Percentiles rank a stretch among this genome's conserved stretches.
phyloP scores from a whole-genome alignment of 1,140 invertebrate species.

The Ostrea edulis region DNA sequence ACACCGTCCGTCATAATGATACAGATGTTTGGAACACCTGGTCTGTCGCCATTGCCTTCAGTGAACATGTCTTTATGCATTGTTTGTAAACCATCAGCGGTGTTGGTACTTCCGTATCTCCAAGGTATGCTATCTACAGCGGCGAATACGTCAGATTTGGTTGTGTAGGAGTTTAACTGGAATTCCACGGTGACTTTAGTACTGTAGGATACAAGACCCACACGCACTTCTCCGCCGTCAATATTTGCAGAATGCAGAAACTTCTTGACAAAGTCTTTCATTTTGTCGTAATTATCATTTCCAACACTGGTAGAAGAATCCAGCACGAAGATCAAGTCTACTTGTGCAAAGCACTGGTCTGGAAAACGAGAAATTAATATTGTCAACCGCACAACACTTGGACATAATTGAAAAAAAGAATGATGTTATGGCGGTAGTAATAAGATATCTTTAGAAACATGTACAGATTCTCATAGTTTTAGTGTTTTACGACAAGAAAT shows the following conservation, averaged over 20 bases:
- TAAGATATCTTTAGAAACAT: no score
- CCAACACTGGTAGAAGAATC: conserved; percentile 72
- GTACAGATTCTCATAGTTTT: no score
- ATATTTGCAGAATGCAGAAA: conserved; percentile 66
- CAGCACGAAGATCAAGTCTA: conserved; percentile 74
- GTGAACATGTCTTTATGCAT: conserved; percentile 58
- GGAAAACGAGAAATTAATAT: not conserved
- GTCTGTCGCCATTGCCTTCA: conserved; percentile 59
- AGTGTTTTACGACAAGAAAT: no score
- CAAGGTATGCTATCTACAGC: conserved; percentile 65
- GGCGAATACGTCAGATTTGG: conserved; percentile 49
- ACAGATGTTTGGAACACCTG: conserved; percentile 60
- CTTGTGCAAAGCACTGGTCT: conserved; percentile 42
- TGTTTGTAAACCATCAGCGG: conserved; percentile 56
- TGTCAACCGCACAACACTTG: no score
- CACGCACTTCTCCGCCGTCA: conserved; percentile 66
- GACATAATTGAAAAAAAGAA: no score
- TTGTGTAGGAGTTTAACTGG: conserved; percentile 53
- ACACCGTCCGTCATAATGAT: conserved; percentile 68
- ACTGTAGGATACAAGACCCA: conserved; percentile 69
- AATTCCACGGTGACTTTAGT: conserved; percentile 60
- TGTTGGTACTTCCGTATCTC: conserved; percentile 63
- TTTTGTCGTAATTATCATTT: conserved; percentile 65
- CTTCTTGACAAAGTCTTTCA: conserved; percentile 69
- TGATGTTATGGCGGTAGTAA: no score